Conservation (phyloP, 2,113 vertebrate species). For the Aphyosemion australe region DNA sequence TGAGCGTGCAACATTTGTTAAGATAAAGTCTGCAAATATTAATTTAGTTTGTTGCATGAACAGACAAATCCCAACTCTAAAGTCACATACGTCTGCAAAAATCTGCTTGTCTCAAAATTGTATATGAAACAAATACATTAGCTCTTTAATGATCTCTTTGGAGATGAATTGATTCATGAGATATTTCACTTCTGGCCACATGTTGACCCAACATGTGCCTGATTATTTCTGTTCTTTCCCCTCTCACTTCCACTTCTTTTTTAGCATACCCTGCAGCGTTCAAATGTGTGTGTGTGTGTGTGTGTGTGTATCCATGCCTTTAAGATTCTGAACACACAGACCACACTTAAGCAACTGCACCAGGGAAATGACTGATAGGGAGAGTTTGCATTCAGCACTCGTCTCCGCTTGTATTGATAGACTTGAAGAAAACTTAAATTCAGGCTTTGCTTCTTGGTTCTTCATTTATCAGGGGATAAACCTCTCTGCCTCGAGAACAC, state of each 20-base stretch:
- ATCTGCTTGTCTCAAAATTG: constrained; percentile 5
- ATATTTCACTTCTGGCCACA: constrained; percentile 23
- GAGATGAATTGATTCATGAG: constrained; percentile 24
- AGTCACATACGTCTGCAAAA: constrained; percentile 15
- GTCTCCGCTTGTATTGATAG: constrained; percentile 55
- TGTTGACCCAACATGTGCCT: constrained; percentile 16
- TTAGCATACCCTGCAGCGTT: constrained; percentile 59
- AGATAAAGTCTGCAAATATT: constrained; percentile 50
- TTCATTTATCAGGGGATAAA: constrained; percentile 32
- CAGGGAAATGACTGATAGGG: constrained; percentile 54
- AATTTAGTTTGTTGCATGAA: constrained; percentile 49
- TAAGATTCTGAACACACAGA: constrained; percentile 75
- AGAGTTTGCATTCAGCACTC: constrained; percentile 67
- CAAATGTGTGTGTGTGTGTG: constrained; percentile 47
- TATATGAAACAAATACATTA: not conserved
- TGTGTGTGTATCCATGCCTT: constrained; percentile 53
- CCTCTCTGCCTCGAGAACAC: constrained; percentile 22
- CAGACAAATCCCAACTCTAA: constrained; percentile 47
- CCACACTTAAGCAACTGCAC: constrained; percentile 64
- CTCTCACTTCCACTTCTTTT: constrained; percentile 45
- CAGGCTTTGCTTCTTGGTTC: constrained; percentile 26
- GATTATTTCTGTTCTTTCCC: constrained; percentile 28
- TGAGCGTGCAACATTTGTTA: constrained; percentile 65
- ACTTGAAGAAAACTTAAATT: constrained; percentile 57
- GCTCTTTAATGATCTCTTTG: constrained; percentile 8